phyloP scores from a whole-genome alignment of 2,888 invertebrate species.

The Selenia dentaria region DNA sequence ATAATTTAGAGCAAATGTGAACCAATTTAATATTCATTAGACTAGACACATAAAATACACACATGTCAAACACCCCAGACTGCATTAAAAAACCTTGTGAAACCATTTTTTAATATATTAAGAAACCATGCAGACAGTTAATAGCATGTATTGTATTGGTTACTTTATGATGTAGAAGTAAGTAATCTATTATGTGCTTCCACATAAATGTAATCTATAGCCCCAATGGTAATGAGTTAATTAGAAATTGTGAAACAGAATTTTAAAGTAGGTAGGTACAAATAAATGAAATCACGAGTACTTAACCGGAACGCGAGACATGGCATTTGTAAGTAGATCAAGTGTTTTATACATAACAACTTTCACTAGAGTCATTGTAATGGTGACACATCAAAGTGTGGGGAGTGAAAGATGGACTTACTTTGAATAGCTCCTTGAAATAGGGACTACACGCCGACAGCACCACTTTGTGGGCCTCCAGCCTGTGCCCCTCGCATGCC shows the following conservation, averaged over 20 bases:
- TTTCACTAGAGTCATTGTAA: constrained; percentile 85
- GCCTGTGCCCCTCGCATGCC: constrained; percentile 92
- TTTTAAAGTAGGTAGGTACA: constrained; percentile 81
- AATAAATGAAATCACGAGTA: constrained; percentile 84
- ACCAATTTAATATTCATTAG: constrained; percentile 24
- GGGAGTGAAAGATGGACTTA: constrained; percentile 86
- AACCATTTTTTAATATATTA: constrained; percentile 40
- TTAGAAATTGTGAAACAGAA: constrained; percentile 83
- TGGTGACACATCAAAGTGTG: constrained; percentile 85
- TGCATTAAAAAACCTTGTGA: constrained; percentile 37
- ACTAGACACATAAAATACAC: constrained; percentile 22
- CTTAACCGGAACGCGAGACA: constrained; percentile 84
- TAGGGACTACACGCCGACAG: constrained; percentile 94
- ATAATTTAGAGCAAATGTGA: constrained; percentile 25
- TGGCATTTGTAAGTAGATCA: constrained; percentile 85
- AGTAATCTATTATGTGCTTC: constrained; percentile 50
- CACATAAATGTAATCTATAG: constrained; percentile 56
- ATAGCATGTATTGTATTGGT: constrained; percentile 51
- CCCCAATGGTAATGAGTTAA: constrained; percentile 74
- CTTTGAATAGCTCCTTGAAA: constrained; percentile 94
- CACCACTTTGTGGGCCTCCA: constrained; percentile 94
- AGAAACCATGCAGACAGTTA: constrained; percentile 47
- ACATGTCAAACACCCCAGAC: constrained; percentile 19
- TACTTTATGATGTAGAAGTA: constrained; percentile 43
- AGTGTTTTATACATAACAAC: constrained; percentile 85